These are phyloP conservation scores for Parazoanthus swiftii DNA, from an alignment of 92 coral and sea anemone genomes.

Conservation along the genomic window DNA sequence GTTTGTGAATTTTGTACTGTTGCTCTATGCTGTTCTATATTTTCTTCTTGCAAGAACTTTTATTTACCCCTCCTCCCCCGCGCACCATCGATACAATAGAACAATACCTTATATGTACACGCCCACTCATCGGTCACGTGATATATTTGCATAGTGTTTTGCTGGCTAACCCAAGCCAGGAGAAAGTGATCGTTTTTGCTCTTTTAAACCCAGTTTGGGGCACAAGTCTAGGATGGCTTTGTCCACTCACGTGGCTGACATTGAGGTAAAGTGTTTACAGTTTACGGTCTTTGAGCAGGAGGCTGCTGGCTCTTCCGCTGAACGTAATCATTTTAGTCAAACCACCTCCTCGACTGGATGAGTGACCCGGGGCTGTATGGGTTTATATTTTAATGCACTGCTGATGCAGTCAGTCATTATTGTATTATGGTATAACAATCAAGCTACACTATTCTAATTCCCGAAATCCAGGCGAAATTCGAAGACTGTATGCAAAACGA, in stretches of 20 bases:
- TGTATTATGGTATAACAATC: neutral
- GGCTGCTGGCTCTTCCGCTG: neutral
- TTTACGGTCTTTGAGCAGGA: neutral
- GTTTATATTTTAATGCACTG: neutral
- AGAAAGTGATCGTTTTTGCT: neutral
- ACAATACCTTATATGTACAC: no score
- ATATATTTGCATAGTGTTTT: constrained; percentile 5
- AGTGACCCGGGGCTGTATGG: neutral
- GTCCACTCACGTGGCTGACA: constrained; percentile 77
- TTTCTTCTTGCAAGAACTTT: no score
- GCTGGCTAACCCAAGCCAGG: neutral
- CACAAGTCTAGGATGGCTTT: constrained; percentile 89
- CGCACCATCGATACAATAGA: no score
- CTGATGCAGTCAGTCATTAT: neutral
- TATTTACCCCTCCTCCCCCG: no score
- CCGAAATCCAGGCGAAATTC: neutral
- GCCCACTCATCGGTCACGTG: constrained; percentile 4
- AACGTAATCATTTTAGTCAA: neutral
- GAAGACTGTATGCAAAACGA: neutral
- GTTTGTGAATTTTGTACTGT: no score
- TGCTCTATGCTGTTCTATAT: no score
- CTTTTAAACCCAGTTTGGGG: constrained; percentile 24
- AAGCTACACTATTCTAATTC: neutral
- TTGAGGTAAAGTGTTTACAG: constrained; percentile 58
- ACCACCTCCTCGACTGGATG: neutral